Base-by-base conservation (phyloP, 2,888 invertebrate species). In the Thymelicus sylvestris region DNA sequence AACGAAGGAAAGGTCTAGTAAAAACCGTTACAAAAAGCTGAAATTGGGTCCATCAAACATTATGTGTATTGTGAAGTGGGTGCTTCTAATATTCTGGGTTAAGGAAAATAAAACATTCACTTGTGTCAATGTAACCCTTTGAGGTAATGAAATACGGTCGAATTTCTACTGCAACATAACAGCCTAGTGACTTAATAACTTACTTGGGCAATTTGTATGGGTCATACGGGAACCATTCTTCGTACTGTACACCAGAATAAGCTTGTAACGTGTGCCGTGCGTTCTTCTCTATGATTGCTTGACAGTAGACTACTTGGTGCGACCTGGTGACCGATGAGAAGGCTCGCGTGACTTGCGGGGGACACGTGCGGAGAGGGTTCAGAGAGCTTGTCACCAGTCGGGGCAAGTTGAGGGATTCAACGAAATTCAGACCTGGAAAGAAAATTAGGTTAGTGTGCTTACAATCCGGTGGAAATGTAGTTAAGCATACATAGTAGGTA, bases 271-370 rank as follows among this genome's bases (percentile, higher is more conserved):
- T 93, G 52, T 91, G 87, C 2, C 97, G 93, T 0, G 95, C 88
- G 89, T 99, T 99, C 79, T 96, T 95, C 86, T 99, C 98, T 52
- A 99, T 96, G 62, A 98, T 95, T 0, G 98, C 95, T 85, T 98
- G 97, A 88, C 99, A 99, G 89, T 98, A 99, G 0, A 97, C 98
- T 67, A 99, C 94, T 83, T 99, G 98, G 86, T 98, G 97, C 10
- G 96, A 95, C 65, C 97, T 95, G 0, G 97, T 97, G 1, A 98
- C 95, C 0, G 96, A 95, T 0, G 98, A 96, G 88, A 98, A 98
- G 24, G 96, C 96, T 74, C 96, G 96, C 0, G 96, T 96, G 15
- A 98, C 96, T 1, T 96, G 95, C 0, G 96, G 95, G 52, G 96
- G 95, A 83, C 98, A 98, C 0, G 96, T 95, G 67, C 96, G 95